Percentiles rank a stretch among this genome's conserved stretches.
Evolutionary conservation across 2,797 vertebrate genomes (phyloP).

Genomic region (Pterois miles): DNA sequence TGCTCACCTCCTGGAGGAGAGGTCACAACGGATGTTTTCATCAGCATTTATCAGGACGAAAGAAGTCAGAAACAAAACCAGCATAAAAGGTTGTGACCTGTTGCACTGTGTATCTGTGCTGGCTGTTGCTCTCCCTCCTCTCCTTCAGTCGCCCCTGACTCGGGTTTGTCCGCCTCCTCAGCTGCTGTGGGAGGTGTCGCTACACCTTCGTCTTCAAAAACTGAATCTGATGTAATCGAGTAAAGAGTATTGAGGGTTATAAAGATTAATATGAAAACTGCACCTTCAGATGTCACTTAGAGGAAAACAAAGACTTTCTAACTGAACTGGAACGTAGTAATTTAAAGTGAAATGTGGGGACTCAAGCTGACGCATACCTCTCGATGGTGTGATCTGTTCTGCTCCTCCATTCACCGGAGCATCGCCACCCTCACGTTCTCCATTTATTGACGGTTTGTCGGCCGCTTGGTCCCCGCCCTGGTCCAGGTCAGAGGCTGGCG

Average conservation of each 20-base stretch:
- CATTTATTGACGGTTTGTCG: conserved; percentile 71
- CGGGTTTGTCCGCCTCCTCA: conserved; percentile 35
- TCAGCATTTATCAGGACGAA: too few relatives aligned
- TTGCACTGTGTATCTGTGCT: conserved; percentile 8
- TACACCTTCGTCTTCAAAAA: conserved; percentile 67
- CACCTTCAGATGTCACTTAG: not conserved
- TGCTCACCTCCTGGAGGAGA: conserved; percentile 57
- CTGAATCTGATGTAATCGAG: conserved; percentile 49
- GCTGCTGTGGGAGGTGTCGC: conserved; percentile 32
- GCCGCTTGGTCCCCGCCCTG: conserved; percentile 34
- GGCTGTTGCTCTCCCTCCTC: conserved; percentile 26
- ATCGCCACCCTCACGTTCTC: conserved; percentile 53
- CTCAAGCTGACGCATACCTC: conserved; percentile 50
- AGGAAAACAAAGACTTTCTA: not conserved
- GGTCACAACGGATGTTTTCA: not conserved
- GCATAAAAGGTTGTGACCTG: conserved; percentile 34
- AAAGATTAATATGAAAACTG: not conserved
- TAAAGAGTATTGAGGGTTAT: not conserved
- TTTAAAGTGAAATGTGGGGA: not conserved
- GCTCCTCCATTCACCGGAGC: conserved; percentile 41
- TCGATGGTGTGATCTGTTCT: conserved; percentile 54
- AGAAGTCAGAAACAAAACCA: not conserved
- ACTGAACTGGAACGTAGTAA: too few relatives aligned
- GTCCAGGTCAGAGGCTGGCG: conserved; percentile 41
- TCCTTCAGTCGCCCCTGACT: conserved; percentile 26